A percentile compares a stretch with the other conserved stretches of the same genome.
phyloP scores from a whole-genome alignment of 2,113 vertebrate genomes.

The Lepidiolamprologus cunningtoni region DNA sequence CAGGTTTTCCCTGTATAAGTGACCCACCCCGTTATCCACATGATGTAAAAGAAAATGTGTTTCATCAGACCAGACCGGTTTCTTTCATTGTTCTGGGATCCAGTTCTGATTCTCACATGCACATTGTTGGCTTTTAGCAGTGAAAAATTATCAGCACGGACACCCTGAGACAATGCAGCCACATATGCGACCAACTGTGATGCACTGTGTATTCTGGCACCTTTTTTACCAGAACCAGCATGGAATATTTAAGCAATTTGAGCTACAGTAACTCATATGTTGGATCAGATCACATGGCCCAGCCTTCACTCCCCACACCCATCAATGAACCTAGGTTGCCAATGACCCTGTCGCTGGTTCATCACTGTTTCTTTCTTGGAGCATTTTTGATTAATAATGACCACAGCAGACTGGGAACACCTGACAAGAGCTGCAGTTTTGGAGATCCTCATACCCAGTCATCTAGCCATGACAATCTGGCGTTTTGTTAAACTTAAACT shows the following conservation, averaged over 20 bases:
- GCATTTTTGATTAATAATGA: not conserved
- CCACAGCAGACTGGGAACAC: not conserved
- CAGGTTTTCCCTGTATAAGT: not conserved
- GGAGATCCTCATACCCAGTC: not conserved
- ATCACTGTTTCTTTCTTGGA: not conserved
- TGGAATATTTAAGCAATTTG: not conserved
- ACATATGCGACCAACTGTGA: not conserved
- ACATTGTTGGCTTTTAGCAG: not conserved
- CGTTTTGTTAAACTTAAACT: not conserved
- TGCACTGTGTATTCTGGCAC: not conserved
- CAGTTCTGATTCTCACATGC: not conserved
- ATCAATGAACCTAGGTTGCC: not conserved
- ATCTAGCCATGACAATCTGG: not conserved
- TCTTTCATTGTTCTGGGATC: not conserved
- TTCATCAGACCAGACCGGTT: not conserved
- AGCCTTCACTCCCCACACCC: not conserved
- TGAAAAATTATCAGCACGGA: not conserved
- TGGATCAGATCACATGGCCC: not conserved
- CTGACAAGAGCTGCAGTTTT: not conserved
- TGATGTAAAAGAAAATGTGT: not conserved
- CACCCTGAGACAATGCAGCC: not conserved
- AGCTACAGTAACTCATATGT: not conserved
- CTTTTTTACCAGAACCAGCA: not conserved
- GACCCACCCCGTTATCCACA: not conserved
- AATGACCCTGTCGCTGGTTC: not conserved